Evolutionary conservation across 2,797 vertebrate genomes (phyloP).

Genomic region (Picus viridis): DNA sequence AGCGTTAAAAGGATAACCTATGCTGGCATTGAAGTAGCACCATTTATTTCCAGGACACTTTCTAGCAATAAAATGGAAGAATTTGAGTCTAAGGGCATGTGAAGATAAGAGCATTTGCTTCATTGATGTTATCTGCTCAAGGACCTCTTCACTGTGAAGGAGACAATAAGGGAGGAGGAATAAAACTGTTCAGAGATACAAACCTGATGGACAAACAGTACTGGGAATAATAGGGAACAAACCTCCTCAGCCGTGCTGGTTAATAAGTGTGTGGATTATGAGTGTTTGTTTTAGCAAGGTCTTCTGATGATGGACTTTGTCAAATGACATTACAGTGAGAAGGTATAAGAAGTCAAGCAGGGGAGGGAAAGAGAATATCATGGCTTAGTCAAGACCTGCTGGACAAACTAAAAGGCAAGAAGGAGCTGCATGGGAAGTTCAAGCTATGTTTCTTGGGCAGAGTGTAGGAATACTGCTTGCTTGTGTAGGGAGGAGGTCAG

Average conservation of each 20-base stretch:
- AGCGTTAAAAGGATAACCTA: neutral
- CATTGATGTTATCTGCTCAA: neutral
- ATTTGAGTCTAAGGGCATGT: neutral
- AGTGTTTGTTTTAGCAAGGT: neutral
- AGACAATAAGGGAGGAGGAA: neutral
- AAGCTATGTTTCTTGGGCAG: too few species aligned
- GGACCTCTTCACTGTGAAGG: neutral
- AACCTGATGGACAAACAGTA: neutral
- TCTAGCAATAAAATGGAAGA: neutral
- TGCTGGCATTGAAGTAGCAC: neutral
- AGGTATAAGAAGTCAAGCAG: neutral
- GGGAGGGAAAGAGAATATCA: neutral
- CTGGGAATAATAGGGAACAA: neutral
- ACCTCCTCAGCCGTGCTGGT: neutral
- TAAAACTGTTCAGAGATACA: neutral
- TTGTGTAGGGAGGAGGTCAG: too few species aligned
- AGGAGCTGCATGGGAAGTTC: too few species aligned
- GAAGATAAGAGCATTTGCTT: neutral
- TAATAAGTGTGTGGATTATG: neutral
- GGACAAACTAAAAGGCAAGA: too few species aligned
- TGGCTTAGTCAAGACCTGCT: too few species aligned
- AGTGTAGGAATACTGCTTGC: too few species aligned
- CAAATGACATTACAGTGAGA: neutral
- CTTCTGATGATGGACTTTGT: neutral
- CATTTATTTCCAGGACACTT: neutral